These are phyloP conservation scores for Trididemnum nubilum DNA, from an alignment of 23 tunicate species.

Conservation along the genomic window DNA sequence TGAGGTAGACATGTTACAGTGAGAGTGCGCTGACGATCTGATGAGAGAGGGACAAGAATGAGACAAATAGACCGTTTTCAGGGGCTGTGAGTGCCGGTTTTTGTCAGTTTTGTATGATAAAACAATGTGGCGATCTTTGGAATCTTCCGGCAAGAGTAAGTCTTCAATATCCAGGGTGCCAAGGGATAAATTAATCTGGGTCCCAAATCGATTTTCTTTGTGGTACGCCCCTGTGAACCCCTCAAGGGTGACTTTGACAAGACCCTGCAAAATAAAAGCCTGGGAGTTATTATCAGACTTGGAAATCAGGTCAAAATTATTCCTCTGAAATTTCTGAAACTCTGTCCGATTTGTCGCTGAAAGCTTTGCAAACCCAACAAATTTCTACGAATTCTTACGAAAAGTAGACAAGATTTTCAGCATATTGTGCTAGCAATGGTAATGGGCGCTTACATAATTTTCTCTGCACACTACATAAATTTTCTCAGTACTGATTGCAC, in stretches of 20 bases:
- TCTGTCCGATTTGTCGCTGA: too few relatives aligned
- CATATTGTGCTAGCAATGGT: too few relatives aligned
- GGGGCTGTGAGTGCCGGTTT: neutral
- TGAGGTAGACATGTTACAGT: slow-evolving; percentile 54
- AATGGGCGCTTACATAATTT: too few relatives aligned
- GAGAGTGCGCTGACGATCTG: slow-evolving; percentile 7
- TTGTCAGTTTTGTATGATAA: slow-evolving; percentile 13
- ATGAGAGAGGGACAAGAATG: slow-evolving; percentile 67
- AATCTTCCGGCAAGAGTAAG: slow-evolving; percentile 42
- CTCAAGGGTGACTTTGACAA: slow-evolving; percentile 81
- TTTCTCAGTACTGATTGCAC: too few relatives aligned
- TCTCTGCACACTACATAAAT: too few relatives aligned
- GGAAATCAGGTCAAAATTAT: neutral
- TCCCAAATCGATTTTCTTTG: slow-evolving; percentile 76
- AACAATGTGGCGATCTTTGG: slow-evolving; percentile 59
- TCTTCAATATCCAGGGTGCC: slow-evolving; percentile 90
- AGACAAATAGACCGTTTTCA: slow-evolving; percentile 54
- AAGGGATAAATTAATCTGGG: slow-evolving; percentile 70
- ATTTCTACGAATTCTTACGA: too few relatives aligned
- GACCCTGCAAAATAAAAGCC: slow-evolving; percentile 51
- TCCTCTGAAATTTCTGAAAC: neutral
- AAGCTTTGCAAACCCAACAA: too few relatives aligned
- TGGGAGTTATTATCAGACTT: neutral
- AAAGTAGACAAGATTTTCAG: too few relatives aligned
- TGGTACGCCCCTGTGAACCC: slow-evolving; percentile 56